phyloP scores from a whole-genome alignment of 2,797 vertebrate genomes.

The Masticophis lateralis region DNA sequence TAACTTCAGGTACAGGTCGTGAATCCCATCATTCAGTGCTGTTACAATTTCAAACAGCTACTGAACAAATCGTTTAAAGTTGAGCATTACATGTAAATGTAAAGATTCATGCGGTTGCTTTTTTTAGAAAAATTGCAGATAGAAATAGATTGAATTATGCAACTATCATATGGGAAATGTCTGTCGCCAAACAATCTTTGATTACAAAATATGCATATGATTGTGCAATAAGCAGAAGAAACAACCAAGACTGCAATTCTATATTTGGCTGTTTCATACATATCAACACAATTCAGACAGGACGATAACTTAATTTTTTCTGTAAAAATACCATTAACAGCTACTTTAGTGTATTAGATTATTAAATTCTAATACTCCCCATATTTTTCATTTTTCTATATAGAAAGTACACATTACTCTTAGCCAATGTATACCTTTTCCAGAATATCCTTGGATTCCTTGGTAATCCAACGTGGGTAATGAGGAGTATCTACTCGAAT shows the following conservation, averaged over 20 bases:
- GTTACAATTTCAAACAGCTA: not conserved
- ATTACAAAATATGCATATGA: not conserved
- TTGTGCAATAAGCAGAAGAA: not conserved
- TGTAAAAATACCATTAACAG: not conserved
- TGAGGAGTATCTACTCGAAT: conserved; percentile 88
- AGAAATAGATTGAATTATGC: not conserved
- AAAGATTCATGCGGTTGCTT: not conserved
- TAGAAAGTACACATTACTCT: fast-evolving
- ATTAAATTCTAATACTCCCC: not conserved
- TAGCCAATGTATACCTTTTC: conserved; percentile 78
- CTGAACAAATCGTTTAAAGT: not conserved
- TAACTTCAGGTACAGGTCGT: not conserved
- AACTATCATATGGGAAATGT: not conserved
- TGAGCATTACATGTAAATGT: not conserved
- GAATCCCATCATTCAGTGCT: not conserved
- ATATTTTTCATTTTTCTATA: too few relatives aligned
- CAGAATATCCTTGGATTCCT: conserved; percentile 88
- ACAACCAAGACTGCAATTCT: not conserved
- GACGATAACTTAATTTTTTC: not conserved
- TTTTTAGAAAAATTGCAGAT: not conserved
- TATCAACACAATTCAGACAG: not conserved
- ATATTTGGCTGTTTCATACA: not conserved
- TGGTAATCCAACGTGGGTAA: conserved; percentile 94
- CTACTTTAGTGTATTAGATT: not conserved
- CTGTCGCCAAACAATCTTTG: not conserved